Evolutionary conservation across 64 coral and sea anemone species (phyloP).

Genomic region (Acropora yongei): DNA sequence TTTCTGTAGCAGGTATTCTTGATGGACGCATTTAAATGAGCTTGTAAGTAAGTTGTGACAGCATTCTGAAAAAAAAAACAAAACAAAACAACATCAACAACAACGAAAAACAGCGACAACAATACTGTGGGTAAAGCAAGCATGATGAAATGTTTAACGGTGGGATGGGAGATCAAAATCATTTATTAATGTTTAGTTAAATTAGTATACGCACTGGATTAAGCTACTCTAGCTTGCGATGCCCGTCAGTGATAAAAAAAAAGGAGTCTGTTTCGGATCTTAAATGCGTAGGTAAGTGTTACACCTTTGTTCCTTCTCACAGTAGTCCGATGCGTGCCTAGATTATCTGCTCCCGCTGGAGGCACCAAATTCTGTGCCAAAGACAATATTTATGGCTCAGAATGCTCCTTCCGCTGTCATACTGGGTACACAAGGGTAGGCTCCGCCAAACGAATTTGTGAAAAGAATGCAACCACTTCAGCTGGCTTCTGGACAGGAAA

Average conservation of each 20-base stretch:
- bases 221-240: not conserved
- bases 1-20: slow-evolving; percentile 1
- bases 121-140: not conserved
- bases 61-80: not conserved
- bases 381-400: slow-evolving; percentile 67
- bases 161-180: not conserved
- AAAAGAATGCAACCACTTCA: slow-evolving; percentile 13
- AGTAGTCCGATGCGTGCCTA: slow-evolving; percentile 43
- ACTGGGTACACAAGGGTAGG: slow-evolving; percentile 40
- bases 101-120: not conserved
- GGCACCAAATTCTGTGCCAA: slow-evolving; percentile 24
- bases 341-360: slow-evolving; percentile 37
- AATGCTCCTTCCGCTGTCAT: slow-evolving; percentile 56
- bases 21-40: not conserved
- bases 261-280: not conserved
- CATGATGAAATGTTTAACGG: too few species aligned
- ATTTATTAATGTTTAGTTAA: not conserved
- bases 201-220: not conserved
- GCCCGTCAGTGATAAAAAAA: not conserved
- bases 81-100: not conserved
- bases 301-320: not conserved
- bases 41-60: not conserved
- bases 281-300: not conserved
- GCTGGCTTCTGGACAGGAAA: slow-evolving; percentile 70
- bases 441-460: slow-evolving; percentile 45